Evolutionary conservation across 1,140 invertebrate species (phyloP).

Genomic region (Megalopta genalis): DNA sequence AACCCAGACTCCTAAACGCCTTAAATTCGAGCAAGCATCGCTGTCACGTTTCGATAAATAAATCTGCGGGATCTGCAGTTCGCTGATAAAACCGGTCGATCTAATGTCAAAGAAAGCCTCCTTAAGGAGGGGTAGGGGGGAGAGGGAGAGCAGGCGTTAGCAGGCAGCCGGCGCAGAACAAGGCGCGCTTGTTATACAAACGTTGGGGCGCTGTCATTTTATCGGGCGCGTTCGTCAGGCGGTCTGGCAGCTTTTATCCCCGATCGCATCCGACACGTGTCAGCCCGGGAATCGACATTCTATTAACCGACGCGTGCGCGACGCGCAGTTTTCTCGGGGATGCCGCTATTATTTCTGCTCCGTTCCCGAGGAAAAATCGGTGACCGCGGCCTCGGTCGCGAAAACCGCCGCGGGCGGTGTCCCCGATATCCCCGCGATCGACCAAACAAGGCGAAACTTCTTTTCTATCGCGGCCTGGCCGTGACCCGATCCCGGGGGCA

Average conservation of each 20-base stretch:
- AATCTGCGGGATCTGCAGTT: too few species aligned
- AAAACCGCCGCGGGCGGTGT: not conserved
- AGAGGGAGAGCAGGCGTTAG: not conserved
- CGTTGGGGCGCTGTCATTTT: constrained; percentile 16
- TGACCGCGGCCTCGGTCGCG: too few species aligned
- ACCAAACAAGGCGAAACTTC: constrained; percentile 21
- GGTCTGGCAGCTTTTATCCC: constrained; percentile 28
- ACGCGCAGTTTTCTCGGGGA: not conserved
- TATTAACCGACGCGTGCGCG: constrained; percentile 18
- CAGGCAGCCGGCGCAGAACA: not conserved
- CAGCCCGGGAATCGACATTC: constrained; percentile 38
- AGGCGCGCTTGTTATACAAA: not conserved
- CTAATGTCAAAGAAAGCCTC: too few species aligned
- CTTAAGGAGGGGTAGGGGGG: too few species aligned
- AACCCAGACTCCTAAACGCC: too few species aligned
- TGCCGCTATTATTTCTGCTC: not conserved
- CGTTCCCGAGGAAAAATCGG: constrained; percentile 1
- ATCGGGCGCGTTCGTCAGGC: constrained; percentile 12
- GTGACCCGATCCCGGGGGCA: constrained; percentile 6
- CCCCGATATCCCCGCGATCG: not conserved
- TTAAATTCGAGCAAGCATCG: too few species aligned
- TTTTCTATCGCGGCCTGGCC: constrained; percentile 1
- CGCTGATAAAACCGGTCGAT: too few species aligned
- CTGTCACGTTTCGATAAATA: too few species aligned
- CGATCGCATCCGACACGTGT: constrained; percentile 38